Conservation (phyloP, 2,888 invertebrate genomes). For the Drosophila mimetica region DNA sequence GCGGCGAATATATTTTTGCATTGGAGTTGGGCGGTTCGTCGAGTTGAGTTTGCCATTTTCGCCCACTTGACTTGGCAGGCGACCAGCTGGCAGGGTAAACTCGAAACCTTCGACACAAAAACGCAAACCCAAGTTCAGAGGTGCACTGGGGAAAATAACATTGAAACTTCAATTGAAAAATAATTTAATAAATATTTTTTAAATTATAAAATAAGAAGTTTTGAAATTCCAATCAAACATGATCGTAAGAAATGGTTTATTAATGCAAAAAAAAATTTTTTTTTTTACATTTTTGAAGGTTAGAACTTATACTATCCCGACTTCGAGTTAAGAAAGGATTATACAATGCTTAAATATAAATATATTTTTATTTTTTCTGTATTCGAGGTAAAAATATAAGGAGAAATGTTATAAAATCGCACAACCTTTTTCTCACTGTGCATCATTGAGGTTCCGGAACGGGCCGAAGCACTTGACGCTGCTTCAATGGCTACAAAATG, state of each 20-base stretch:
- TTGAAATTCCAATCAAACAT: too few relatives aligned
- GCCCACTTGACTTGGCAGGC: conserved; percentile 53
- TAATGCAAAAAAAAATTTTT: too few relatives aligned
- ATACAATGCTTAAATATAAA: too few relatives aligned
- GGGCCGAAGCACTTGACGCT: conserved; percentile 68
- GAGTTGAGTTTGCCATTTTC: conserved; percentile 50
- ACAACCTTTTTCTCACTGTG: conserved; percentile 28
- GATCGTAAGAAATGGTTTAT: too few relatives aligned
- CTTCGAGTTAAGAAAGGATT: too few relatives aligned
- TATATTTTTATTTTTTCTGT: too few relatives aligned
- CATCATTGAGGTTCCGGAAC: conserved; percentile 33
- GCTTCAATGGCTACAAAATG: conserved; percentile 77
- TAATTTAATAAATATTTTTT: too few relatives aligned
- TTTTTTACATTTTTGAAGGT: too few relatives aligned
- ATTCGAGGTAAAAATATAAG: neutral
- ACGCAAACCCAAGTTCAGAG: conserved; percentile 18
- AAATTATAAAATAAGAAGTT: too few relatives aligned
- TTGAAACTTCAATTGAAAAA: neutral
- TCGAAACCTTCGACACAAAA: conserved; percentile 23
- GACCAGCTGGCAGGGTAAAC: conserved; percentile 44
- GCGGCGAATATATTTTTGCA: conserved; percentile 33
- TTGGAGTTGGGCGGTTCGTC: conserved; percentile 22
- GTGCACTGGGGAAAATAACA: conserved; percentile 18
- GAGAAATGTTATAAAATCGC: neutral
- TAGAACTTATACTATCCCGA: too few relatives aligned